These are phyloP conservation scores for Hippocampus guttulatus DNA, from an alignment of 2,113 vertebrate species.

Conservation along the genomic window DNA sequence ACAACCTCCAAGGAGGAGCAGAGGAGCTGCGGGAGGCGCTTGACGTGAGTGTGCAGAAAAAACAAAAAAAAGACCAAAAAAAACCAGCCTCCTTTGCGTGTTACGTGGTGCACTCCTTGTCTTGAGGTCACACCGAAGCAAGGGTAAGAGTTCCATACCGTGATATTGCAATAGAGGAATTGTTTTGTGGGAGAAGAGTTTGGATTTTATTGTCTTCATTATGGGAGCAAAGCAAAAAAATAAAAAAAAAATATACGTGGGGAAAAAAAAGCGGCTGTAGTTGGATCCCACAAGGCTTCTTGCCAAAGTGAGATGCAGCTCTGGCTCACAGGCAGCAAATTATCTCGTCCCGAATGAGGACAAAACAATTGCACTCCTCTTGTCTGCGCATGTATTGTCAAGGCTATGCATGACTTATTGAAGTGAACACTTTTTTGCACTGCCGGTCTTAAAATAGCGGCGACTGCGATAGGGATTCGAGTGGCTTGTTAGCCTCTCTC, in stretches of 20 bases:
- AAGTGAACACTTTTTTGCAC: too few relatives aligned
- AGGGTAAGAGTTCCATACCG: not conserved
- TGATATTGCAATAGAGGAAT: not conserved
- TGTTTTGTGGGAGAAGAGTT: not conserved
- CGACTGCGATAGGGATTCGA: too few relatives aligned
- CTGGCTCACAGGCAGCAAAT: not conserved
- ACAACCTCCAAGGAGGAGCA: slow-evolving; percentile 80
- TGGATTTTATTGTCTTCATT: not conserved
- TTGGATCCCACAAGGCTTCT: not conserved
- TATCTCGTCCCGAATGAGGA: not conserved
- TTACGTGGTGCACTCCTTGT: not conserved
- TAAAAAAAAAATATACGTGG: not conserved
- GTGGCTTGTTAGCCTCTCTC: too few relatives aligned
- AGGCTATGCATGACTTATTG: not conserved
- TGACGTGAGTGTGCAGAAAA: slow-evolving; percentile 76
- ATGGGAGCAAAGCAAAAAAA: not conserved
- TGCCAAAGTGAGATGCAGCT: not conserved
- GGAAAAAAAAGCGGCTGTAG: not conserved
- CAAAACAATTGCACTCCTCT: not conserved
- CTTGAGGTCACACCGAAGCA: not conserved
- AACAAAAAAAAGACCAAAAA: not conserved
- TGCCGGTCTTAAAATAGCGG: too few relatives aligned
- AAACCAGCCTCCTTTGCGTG: not conserved
- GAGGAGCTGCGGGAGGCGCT: slow-evolving; percentile 85
- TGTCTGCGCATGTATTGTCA: not conserved